Base-by-base conservation (phyloP, 2,113 vertebrate genomes). In the Urocolius indicus region DNA sequence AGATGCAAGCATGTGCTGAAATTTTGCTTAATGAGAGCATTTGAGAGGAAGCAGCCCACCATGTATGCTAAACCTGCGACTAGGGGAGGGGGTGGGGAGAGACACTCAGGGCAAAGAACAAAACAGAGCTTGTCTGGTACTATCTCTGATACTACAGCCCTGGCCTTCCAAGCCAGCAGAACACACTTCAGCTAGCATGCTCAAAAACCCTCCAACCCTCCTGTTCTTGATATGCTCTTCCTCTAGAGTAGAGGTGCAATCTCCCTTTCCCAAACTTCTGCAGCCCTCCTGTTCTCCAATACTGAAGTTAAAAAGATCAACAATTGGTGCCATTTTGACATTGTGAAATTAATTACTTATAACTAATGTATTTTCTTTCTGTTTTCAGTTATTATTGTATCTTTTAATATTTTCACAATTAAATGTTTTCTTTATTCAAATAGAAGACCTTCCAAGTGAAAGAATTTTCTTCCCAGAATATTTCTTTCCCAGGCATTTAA, bases 11-110 rank as follows among this genome's bases (percentile, higher is more conserved):
- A 30, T 0, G 3, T 87, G 65, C n/a, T 1, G 7, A 46, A 82
- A 80, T 79, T 73, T 36, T 85, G 36, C 51, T 83, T 96, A 97
- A 95, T 85, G 87, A 96, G 81, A 76, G 30, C 18, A 5, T 2
- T 45, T 26, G 67, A 91, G 58, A 79, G 74, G 58, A 87, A 51
- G 71, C 71, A 62, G 71, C 54, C 69, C 74, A 34, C 52, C 5
- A 2, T 0, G 0, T 7, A 19, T 0, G 1, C 52, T 79, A 45
- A 72, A 68, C n/a, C 32, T 51, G 32, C 1, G 1, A 3, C 43
- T 27, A 76, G 43, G 27, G 36, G 63, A 30, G 26, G 13, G 19
- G 1, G 2, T 24, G 38, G 11, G 48, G 43, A 59, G 12, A 72
- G 16, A 3, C 27, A 3, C 9, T 11, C 22, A 5, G 16, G 16